Evolutionary conservation across 1,140 invertebrate genomes (phyloP).

Genomic region (Drosophila varians): DNA sequence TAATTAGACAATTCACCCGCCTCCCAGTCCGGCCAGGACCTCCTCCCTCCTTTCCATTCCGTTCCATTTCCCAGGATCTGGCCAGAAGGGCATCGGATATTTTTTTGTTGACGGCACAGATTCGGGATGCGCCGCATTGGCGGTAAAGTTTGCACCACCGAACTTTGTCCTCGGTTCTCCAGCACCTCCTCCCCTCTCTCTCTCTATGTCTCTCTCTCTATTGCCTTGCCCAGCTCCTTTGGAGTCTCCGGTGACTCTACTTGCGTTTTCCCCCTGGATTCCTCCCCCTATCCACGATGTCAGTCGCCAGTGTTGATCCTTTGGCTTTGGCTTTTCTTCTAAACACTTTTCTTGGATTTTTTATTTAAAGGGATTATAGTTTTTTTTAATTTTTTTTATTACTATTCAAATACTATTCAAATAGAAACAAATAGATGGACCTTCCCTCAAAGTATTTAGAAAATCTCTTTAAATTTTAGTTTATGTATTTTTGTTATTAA

Average conservation of each 20-base stretch:
- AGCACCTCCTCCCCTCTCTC: not conserved
- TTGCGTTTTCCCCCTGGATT: not conserved
- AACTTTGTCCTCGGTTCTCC: constrained; percentile 59
- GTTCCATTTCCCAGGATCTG: constrained; percentile 8
- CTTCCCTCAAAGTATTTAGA: too few species aligned
- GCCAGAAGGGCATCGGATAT: constrained; percentile 45
- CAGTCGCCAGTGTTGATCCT: constrained; percentile 2
- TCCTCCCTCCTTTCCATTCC: not conserved
- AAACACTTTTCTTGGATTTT: not conserved
- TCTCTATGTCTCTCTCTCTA: too few species aligned
- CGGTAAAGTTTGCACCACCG: constrained; percentile 72
- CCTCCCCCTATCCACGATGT: not conserved
- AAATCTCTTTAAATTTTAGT: too few species aligned
- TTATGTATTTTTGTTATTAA: too few species aligned
- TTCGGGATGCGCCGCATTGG: constrained; percentile 73
- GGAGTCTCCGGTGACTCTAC: constrained; percentile 25
- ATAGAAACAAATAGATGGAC: too few species aligned
- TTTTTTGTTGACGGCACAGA: constrained; percentile 66
- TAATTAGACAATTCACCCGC: constrained; percentile 81
- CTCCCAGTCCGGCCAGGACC: constrained; percentile 1
- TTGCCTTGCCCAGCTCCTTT: not conserved
- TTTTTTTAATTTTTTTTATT: not conserved
- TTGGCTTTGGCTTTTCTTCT: not conserved
- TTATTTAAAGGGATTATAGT: not conserved
- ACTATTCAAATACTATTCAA: too few species aligned